Base-by-base conservation (phyloP, 2,113 vertebrate genomes). In the Ptilorrhoa leucosticta region DNA sequence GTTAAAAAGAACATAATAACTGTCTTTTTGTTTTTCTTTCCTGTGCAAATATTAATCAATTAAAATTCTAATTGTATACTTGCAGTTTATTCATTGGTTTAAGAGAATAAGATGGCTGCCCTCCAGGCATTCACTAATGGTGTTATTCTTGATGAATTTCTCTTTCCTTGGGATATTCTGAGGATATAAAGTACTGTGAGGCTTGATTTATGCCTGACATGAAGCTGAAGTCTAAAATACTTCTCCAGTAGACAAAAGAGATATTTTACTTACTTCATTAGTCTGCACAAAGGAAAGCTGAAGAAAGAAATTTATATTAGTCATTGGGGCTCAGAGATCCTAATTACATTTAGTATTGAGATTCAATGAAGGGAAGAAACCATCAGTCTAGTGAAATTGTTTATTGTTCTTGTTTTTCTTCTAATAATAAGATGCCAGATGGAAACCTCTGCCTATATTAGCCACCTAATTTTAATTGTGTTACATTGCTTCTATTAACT, bases 141-240 rank as follows among this genome's bases (percentile, higher is more conserved):
- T 95, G 95, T 98, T 98, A 97, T 96, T 98, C 97, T 97, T 98
- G 97, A 98, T 98, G 95, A 98, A 98, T 98, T 98, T 97, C 90
- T 94, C 94, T 97, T 98, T 96, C 95, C 97, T 98, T 95, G 94
- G 97, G 97, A 98, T 96, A 98, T 98, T 97, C 94, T 96, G 96
- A 96, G 97, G 96, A 97, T 96, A 80, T 94, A 97, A 97, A 97
- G 57, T 91, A 95, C 96, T 97, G 94, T 93, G 96, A 98, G 83
- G 89, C 94, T 96, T 98, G 97, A 98, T 98, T 98, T 98, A 99
- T 98, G 96, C 93, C 98, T 98, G 97, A 97, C 93, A 92, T 89
- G 89, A 98, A 97, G 78, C 96, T 95, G 23, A 89, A 96, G 31
- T 95, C 97, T 98, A 94, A 96, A 97, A 95, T 92, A 66, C 79